Percentiles rank a stretch among this genome's conserved stretches.
Evolutionary conservation across 2,113 vertebrate species (phyloP).

Genomic region (Alaudala cheleensis): DNA sequence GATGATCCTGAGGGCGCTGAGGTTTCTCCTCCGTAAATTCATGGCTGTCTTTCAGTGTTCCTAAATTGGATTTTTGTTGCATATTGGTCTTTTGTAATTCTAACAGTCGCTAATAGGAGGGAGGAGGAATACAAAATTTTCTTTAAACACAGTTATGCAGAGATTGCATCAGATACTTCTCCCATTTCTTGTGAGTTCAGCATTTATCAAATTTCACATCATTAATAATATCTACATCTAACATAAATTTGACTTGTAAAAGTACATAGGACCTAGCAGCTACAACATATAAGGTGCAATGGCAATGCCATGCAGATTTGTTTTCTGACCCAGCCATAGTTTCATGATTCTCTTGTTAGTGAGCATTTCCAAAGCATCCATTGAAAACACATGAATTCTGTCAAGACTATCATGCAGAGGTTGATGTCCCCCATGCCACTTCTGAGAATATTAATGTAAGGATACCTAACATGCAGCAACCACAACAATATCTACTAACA

Average conservation of each 20-base stretch:
- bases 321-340: background rate
- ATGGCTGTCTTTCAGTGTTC: conserved; percentile 71
- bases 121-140: background rate
- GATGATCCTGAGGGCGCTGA: conserved; percentile 70
- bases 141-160: background rate
- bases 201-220: background rate
- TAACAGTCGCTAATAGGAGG: conserved; percentile 71
- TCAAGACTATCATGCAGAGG: background rate
- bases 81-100: conserved; percentile 76
- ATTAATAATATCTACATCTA: background rate
- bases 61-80: conserved; percentile 76
- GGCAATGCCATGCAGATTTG: accelerated
- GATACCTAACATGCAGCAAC: background rate
- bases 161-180: background rate
- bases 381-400: background rate
- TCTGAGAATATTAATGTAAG: background rate
- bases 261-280: background rate
- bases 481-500: background rate
- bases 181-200: background rate
- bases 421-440: background rate
- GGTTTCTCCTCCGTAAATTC: conserved; percentile 67
- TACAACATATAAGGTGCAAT: background rate
- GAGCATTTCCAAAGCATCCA: background rate
- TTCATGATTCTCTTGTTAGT: background rate
- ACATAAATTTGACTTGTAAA: background rate